These are phyloP conservation scores for Ctenopoma multispine DNA, from an alignment of 2,797 vertebrate genomes.

Conservation along the genomic window DNA sequence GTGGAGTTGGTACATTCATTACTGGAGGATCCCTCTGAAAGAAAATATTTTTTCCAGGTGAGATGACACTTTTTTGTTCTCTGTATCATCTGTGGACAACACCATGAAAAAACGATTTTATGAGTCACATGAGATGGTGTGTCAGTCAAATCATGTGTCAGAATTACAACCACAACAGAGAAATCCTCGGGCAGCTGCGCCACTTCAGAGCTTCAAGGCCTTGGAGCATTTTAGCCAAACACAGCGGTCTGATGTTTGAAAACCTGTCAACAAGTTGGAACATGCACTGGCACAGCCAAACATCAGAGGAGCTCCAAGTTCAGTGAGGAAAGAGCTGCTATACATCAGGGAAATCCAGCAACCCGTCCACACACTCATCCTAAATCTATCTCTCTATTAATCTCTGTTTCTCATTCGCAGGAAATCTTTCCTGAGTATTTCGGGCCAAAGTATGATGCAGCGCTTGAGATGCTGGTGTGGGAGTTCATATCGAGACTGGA, in stretches of 20 bases:
- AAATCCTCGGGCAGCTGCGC: neutral
- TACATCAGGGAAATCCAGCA: neutral
- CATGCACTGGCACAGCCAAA: neutral
- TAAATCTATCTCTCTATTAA: neutral
- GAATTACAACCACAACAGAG: neutral
- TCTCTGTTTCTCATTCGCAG: conserved; percentile 40
- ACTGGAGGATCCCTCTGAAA: conserved; percentile 74
- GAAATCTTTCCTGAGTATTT: conserved; percentile 80
- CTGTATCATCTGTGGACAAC: too few relatives aligned
- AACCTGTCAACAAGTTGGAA: neutral
- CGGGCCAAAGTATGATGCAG: conserved; percentile 78
- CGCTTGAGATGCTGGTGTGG: conserved; percentile 83
- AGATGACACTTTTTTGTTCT: neutral
- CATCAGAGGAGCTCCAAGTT: neutral
- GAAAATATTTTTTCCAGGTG: conserved; percentile 81
- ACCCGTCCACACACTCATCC: neutral
- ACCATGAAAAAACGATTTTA: neutral
- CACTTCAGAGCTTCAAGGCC: neutral
- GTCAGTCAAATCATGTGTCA: neutral
- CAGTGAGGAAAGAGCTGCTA: neutral
- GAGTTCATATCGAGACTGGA: conserved; percentile 87
- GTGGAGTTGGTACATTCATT: conserved; percentile 80
- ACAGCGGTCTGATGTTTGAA: neutral
- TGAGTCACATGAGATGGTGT: neutral
- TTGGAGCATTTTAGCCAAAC: neutral